Evolutionary conservation across 2,888 invertebrate species (phyloP), one percentile per base, ranked within the genome.

Genomic region (Melitaea athalia): DNA sequence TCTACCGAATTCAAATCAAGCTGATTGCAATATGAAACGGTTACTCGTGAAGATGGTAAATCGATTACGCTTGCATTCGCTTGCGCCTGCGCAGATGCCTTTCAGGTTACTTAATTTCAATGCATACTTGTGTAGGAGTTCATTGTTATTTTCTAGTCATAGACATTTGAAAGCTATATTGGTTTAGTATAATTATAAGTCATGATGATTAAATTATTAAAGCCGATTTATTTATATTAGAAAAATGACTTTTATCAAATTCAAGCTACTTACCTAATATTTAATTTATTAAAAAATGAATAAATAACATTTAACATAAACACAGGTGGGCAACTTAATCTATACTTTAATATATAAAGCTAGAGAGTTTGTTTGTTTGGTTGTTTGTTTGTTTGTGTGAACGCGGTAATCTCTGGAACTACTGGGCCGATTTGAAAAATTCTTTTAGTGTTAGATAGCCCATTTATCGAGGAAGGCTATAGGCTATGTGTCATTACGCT

Each of bases 1-100:
- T 42, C 57, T 17, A 66, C 53, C 65, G 61, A 63, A 59, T 63
- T 63, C 67, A 59, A 59, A 42, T 38, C 38, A 15, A 45, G 33
- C 12, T 60, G 68, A 69, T 69, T 69, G 63, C 69, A 69, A 64
- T 70, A 72, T 53, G 63, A 60, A 67, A 61, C 57, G 24, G 53
- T 33, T 33, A 63, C 55, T 67, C 67, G 59, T 65, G 70, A 65
- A 70, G 72, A 72, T 68, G 67, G 33, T 42, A 55, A 59, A 24
- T 47, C 64, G 72, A 67, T 72, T 67, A 63, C 71, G 70, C 55
- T 55, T 62, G 64, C 50, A 59, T 59, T 62, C 49, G 53, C 64
- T 50, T 59, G 67, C 68, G 71, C 71, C 64, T 57, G 71, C 67
- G 67, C 69, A 69, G 42, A 69, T 64, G 50, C 67, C 71, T 68